Conservation (phyloP, 92 coral and sea anemone genomes). For the Epizoanthus ramosus region DNA sequence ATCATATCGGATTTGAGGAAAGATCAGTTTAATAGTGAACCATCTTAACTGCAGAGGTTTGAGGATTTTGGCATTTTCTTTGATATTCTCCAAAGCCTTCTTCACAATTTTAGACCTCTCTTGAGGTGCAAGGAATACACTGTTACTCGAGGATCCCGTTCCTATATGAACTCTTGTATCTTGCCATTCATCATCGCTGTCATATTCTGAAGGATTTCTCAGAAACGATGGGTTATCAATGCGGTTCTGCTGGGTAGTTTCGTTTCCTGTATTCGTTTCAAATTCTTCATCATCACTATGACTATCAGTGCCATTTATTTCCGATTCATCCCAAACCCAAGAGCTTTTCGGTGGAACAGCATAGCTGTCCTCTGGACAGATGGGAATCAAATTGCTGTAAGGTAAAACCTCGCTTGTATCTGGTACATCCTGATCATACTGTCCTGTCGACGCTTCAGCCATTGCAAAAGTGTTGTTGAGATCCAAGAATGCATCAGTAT, state of each 20-base stretch:
- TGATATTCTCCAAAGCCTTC: not conserved
- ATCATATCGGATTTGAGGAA: conserved; percentile 6
- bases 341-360: conserved; percentile 6
- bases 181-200: not conserved
- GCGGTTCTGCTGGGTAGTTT: not conserved
- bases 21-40: conserved; percentile 2
- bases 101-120: not conserved
- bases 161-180: not conserved
- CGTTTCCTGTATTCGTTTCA: not conserved
- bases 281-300: not conserved
- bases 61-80: conserved; percentile 11
- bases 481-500: no score
- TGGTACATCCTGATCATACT: not conserved
- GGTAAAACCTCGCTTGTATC: not conserved
- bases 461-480: no score
- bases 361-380: not conserved
- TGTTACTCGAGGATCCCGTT: not conserved
- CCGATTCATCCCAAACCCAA: conserved; percentile 10
- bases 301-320: not conserved
- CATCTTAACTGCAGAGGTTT: conserved; percentile 3
- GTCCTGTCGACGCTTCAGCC: no score
- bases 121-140: not conserved
- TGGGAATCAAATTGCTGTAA: not conserved
- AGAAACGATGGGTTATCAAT: not conserved
- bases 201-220: not conserved